phyloP scores from a whole-genome alignment of 2,113 vertebrate genomes.

The Nesogale talazaci region DNA sequence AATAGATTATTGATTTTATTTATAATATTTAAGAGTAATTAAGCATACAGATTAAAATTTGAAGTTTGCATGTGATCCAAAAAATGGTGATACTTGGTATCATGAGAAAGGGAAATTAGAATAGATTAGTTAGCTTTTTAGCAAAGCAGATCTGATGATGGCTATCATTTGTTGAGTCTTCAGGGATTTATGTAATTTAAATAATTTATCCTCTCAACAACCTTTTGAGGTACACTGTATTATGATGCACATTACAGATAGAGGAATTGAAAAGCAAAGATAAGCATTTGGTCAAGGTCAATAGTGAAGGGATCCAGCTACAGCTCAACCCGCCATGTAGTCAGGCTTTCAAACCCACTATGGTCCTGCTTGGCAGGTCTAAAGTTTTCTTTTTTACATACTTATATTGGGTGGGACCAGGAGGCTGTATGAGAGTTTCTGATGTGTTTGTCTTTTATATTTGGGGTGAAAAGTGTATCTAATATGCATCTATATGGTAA shows the following conservation, averaged over 20 bases:
- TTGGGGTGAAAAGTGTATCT: neutral
- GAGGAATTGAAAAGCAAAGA: constrained; percentile 30
- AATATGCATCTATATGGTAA: constrained; percentile 29
- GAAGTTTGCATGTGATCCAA: neutral
- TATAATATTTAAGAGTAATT: neutral
- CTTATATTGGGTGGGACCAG: neutral
- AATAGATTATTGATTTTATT: constrained; percentile 25
- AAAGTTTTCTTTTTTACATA: neutral
- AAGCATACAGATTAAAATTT: neutral
- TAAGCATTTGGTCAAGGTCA: constrained; percentile 48
- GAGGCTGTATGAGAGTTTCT: neutral
- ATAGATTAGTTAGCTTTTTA: too few relatives aligned
- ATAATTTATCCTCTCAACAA: too few relatives aligned
- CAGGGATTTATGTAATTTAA: too few relatives aligned
- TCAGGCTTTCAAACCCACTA: neutral
- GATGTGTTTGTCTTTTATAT: constrained; percentile 37
- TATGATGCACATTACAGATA: neutral
- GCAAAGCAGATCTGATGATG: too few relatives aligned
- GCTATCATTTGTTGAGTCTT: too few relatives aligned
- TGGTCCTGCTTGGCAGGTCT: constrained; percentile 18
- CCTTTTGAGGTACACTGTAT: too few relatives aligned
- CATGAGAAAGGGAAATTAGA: neutral
- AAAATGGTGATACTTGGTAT: neutral
- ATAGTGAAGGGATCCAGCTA: neutral
- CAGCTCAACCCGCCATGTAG: neutral